Evolutionary conservation across 2,888 invertebrate genomes (phyloP), one percentile per base, ranked within the genome.

Genomic region (Dynastes maya): DNA sequence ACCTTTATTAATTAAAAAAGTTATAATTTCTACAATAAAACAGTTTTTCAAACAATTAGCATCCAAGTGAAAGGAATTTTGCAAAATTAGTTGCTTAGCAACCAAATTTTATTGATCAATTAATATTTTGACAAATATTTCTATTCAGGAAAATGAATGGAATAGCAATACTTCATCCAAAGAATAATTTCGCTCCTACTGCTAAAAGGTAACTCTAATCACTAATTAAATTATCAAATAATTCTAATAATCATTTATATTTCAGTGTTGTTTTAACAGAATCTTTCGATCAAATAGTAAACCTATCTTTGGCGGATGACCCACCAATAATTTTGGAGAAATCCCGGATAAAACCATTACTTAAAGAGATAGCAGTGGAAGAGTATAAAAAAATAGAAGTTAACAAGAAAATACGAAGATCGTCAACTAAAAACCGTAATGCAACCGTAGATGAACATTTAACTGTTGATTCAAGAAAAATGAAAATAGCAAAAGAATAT

Each of bases 231-330:
- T 45, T 8, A 45, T 45, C 27, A 27, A 37, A 27, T 53, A 16
- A n/a, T 9, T 2, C 13, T 51, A 32, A 53, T 13, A 27, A 37
- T 32, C 13, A 6, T 64, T 9, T 16, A 51, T 65, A 63, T 72
- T 78, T 32, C 37, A 79, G 79, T 16, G 32, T 79, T 49, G 49
- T 76, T 55, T 76, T 79, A 76, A 76, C 58, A 16, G 76, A 79
- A 68, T 70, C 76, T 49, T 68, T 79, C 32, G 76, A 79, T 68
- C 76, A 76, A 71, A 32, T 76, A 32, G 53, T 68, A 76, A 76
- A 76, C n/a, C n/a, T 71, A 11, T 22, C 67, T 32, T 76, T 76
- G 67, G 51, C 76, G 45, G 16, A 63, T 53, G 49, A 49, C 51
- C 49, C 37, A 29, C 40, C 29, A 11, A 22, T 58, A 68, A 45